These are phyloP conservation scores for Lepidocyrtoides sp. DNA, from an alignment of 2,888 invertebrate species.

Conservation along the genomic window DNA sequence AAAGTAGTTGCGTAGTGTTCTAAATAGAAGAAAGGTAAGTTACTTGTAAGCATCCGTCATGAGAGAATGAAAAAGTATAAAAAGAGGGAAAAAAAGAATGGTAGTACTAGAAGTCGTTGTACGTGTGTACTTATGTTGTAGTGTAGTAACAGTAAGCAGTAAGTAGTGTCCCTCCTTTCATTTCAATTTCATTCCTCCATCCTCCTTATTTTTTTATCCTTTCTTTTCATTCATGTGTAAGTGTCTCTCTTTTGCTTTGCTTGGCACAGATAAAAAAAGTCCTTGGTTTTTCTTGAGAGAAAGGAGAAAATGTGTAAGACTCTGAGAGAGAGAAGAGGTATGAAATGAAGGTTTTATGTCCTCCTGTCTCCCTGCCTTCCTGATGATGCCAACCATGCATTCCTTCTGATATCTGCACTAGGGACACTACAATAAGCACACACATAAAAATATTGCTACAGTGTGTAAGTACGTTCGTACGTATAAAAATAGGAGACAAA, in stretches of 20 bases:
- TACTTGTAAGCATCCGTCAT: conserved; percentile 72
- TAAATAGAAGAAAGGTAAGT: conserved; percentile 65
- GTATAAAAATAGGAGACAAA: background rate
- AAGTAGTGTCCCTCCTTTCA: conserved; percentile 74
- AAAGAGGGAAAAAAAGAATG: conserved; percentile 26
- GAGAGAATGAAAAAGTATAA: conserved; percentile 48
- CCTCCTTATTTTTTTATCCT: conserved; percentile 53
- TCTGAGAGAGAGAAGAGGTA: conserved; percentile 76
- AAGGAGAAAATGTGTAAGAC: conserved; percentile 59
- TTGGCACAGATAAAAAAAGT: conserved; percentile 77
- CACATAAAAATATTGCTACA: background rate
- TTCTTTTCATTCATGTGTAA: conserved; percentile 75
- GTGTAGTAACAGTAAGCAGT: too few relatives aligned
- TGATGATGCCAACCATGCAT: conserved; percentile 78
- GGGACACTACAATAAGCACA: conserved; percentile 63
- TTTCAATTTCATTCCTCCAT: conserved; percentile 72
- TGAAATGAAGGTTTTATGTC: conserved; percentile 79
- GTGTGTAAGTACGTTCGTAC: background rate
- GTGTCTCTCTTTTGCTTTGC: conserved; percentile 76
- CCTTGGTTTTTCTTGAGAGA: conserved; percentile 68
- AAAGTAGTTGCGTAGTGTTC: conserved; percentile 13
- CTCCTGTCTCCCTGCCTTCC: conserved; percentile 73
- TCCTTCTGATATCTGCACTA: conserved; percentile 60
- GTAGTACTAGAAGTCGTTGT: conserved; percentile 38
- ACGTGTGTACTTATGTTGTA: conserved; percentile 54